Evolutionary conservation across 64 coral and sea anemone genomes (phyloP).

Genomic region (Platygyra sinensis): DNA sequence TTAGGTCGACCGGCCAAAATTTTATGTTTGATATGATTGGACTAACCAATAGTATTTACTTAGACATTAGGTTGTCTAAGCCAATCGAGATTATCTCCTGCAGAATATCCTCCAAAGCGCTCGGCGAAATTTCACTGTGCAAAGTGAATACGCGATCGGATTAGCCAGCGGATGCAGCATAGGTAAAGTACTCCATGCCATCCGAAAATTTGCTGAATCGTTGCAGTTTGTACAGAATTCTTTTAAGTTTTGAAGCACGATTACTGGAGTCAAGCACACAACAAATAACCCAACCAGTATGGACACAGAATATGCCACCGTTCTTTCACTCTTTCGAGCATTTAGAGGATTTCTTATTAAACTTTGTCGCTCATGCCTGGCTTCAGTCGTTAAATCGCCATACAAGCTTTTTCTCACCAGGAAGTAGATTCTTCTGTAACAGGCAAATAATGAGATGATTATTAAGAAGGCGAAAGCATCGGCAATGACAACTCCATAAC

Average conservation of each 20-base stretch:
- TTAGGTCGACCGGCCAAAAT: too few relatives aligned
- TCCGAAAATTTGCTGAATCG: slow-evolving; percentile 3
- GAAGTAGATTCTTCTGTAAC: slow-evolving; percentile 36
- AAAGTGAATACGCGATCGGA: slow-evolving; percentile 55
- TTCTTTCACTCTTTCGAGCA: slow-evolving; percentile 36
- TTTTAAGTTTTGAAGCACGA: slow-evolving; percentile 42
- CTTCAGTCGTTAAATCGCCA: neutral
- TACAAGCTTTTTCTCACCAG: slow-evolving; percentile 3
- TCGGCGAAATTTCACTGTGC: slow-evolving; percentile 53
- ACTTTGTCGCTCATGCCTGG: slow-evolving; percentile 1
- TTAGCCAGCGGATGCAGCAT: slow-evolving; percentile 64
- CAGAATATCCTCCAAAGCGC: slow-evolving; percentile 13
- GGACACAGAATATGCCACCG: slow-evolving; percentile 65
- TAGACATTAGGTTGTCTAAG: too few relatives aligned
- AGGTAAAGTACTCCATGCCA: too few relatives aligned
- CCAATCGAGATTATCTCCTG: neutral
- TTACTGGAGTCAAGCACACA: slow-evolving; percentile 52
- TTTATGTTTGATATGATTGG: too few relatives aligned
- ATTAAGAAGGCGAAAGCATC: slow-evolving; percentile 2
- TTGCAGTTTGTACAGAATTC: neutral
- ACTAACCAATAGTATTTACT: too few relatives aligned
- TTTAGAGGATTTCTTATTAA: neutral
- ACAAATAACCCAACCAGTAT: slow-evolving; percentile 57
- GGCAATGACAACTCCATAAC: neutral
- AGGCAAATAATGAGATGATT: neutral